phyloP scores from a whole-genome alignment of 1,140 invertebrate genomes.

The Gerris buenoi region DNA sequence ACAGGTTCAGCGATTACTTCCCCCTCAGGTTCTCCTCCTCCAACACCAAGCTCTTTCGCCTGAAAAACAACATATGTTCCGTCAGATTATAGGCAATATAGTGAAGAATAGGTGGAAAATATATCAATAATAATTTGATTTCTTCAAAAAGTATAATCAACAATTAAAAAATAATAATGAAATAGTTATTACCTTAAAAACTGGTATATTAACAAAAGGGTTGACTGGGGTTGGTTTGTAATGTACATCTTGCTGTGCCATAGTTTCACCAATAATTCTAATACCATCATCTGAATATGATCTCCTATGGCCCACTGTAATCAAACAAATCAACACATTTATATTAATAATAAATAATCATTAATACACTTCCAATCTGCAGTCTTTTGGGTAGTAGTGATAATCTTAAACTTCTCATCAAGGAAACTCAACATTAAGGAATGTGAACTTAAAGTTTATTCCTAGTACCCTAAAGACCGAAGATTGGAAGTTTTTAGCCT shows the following conservation, averaged over 20 bases:
- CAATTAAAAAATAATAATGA: no score
- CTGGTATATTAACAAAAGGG: slow-evolving; percentile 40
- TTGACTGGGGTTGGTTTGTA: slow-evolving; percentile 45
- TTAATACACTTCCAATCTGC: not conserved
- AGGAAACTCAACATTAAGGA: no score
- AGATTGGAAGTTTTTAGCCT: no score
- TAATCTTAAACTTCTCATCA: not conserved
- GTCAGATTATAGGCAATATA: no score
- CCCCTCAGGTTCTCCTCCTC: slow-evolving; percentile 5
- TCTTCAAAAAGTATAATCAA: no score
- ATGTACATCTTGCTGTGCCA: slow-evolving; percentile 63
- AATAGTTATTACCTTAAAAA: slow-evolving; percentile 13
- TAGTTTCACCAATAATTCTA: slow-evolving; percentile 49
- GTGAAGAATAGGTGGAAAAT: no score
- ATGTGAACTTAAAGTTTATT: no score
- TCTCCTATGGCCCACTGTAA: slow-evolving; percentile 42
- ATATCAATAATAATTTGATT: no score
- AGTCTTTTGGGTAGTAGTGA: not conserved
- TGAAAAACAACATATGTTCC: no score
- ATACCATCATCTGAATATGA: slow-evolving; percentile 52
- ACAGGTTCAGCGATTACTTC: slow-evolving; percentile 19
- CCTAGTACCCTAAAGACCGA: no score
- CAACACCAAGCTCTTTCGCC: slow-evolving; percentile 10
- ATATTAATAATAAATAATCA: no score
- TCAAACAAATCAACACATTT: slow-evolving; percentile 9